phyloP scores from a whole-genome alignment of 2,797 vertebrate species.

The Semaprochilodus insignis region DNA sequence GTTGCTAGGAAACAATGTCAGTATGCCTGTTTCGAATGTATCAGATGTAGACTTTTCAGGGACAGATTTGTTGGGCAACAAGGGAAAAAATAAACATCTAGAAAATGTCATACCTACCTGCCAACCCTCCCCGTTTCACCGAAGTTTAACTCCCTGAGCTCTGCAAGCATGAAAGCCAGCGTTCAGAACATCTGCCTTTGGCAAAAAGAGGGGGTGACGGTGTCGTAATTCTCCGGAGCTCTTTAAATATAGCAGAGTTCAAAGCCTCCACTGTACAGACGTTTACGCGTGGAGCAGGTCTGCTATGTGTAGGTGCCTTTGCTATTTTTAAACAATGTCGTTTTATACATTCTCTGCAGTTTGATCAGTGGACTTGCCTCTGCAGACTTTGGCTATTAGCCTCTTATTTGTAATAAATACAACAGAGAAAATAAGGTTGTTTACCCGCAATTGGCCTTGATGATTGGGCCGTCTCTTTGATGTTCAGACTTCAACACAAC shows the following conservation, averaged over 20 bases:
- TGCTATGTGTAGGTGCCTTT: background rate
- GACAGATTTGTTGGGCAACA: constrained; percentile 13
- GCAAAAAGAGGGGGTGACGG: constrained; percentile 8
- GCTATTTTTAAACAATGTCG: background rate
- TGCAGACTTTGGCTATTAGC: too few species aligned
- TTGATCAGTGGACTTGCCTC: background rate
- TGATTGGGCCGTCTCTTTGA: background rate
- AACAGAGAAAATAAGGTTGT: background rate
- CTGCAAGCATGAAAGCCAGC: background rate
- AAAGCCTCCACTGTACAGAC: background rate
- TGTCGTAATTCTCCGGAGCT: background rate
- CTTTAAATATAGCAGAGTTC: constrained; percentile 2
- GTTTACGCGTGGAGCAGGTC: background rate
- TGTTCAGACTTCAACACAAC: constrained; percentile 2
- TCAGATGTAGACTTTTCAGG: background rate
- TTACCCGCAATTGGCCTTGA: background rate
- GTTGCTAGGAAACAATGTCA: constrained; percentile 20
- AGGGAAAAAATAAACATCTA: constrained; percentile 4
- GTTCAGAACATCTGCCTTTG: background rate
- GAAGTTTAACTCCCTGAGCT: constrained; percentile 3
- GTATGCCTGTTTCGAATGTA: background rate
- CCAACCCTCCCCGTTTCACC: background rate
- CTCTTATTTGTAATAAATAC: background rate
- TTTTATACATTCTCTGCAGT: background rate
- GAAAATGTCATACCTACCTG: background rate